Percentiles rank a stretch among this genome's conserved stretches.
Evolutionary conservation across 2,113 vertebrate genomes (phyloP).

Genomic region (Macheiramphus alcinus): DNA sequence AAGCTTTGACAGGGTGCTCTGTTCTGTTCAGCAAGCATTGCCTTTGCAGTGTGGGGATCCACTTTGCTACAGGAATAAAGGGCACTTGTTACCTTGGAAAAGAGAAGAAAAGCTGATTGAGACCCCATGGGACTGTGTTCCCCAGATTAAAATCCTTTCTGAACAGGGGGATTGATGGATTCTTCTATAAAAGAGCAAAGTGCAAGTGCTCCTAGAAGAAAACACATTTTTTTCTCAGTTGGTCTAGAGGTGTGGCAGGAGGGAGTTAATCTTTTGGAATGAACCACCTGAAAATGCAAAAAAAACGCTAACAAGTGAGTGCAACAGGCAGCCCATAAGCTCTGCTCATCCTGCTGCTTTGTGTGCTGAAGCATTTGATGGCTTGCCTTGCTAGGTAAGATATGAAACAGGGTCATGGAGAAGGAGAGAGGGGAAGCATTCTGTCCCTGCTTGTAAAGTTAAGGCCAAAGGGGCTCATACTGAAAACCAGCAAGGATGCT

Average conservation of each 20-base stretch:
- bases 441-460: neutral
- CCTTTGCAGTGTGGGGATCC: neutral
- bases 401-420: neutral
- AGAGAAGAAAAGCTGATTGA: neutral
- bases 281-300: neutral
- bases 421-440: neutral
- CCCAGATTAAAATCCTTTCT: neutral
- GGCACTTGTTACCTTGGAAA: neutral
- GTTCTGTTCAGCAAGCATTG: neutral
- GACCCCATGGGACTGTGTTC: neutral
- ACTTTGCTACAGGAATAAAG: neutral
- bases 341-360: neutral
- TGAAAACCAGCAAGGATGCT: neutral
- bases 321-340: neutral
- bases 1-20: neutral
- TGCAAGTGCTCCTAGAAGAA: neutral
- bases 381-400: neutral
- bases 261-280: neutral
- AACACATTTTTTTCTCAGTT: rapidly evolving
- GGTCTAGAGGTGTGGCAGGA: neutral
- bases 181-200: neutral
- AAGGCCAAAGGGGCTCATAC: neutral
- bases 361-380: neutral
- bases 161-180: neutral
- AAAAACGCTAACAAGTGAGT: neutral